Base-by-base conservation (phyloP, 2,797 vertebrate genomes). In the Vespertilio murinus region DNA sequence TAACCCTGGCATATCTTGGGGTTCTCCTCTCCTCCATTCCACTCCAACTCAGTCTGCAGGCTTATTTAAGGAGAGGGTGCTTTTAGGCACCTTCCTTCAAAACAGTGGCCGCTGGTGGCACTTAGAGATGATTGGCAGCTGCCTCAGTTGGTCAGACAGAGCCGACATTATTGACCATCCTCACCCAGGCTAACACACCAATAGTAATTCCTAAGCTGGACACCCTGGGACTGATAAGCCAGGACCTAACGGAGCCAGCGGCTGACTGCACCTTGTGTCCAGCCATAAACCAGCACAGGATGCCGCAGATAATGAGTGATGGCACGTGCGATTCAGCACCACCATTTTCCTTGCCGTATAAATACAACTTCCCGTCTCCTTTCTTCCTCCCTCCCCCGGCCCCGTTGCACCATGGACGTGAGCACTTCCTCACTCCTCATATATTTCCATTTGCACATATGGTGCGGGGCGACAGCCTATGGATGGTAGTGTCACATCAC, bases 361-460 rank as follows among this genome's bases (percentile, higher is more conserved):
- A 83, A 70, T 22, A 86, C 12, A 65, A 88, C 64, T 88, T 81
- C 35, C 6, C 18, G 3, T 49, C 78, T 61, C 70, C 54, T 56
- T 30, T 38, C 33, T 45, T 65, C 45, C 65, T 81, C 40, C 56
- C 28, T 83, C 40, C 52, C 49, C 56, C 33, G 8, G 23, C 17
- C 28, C 65, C 52, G 40, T 5, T 45, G 40, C 73, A 77, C 23
- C 20, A 23, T n/a, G 64, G 75, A 35, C 20, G 18, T 23, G 61
- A 82, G 74, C 65, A 73, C 20, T 64, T 75, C 45, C 56, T 83
- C 71, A 59, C 11, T 81, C 70, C 52, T 91, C 52, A 28, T 77
- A 25, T 69, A 69, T 93, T 87, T 93, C 83, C 90, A 17, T 86
- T 79, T 74, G 35, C 78, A 91, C 74, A 28, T 78, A 28, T 20